A percentile compares a stretch with the other conserved stretches of the same genome.
Conservation (phyloP, 2,113 vertebrate species). For the Salvelinus alpinus region DNA sequence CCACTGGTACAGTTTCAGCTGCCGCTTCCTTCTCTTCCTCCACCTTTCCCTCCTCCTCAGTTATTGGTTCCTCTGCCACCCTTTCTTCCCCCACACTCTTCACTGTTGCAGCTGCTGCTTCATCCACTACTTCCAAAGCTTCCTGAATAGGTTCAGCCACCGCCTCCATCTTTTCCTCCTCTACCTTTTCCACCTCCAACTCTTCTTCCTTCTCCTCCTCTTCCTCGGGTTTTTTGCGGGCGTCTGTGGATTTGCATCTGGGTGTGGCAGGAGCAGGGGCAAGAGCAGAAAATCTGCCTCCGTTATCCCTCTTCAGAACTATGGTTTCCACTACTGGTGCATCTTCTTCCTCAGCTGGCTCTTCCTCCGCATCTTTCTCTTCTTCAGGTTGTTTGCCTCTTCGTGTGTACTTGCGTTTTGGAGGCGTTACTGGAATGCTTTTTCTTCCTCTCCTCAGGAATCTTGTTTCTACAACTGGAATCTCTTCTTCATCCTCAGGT, state of each 20-base stretch:
- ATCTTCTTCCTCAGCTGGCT: slow-evolving; percentile 34
- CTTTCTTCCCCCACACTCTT: neutral
- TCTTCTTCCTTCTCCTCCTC: neutral
- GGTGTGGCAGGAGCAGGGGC: neutral
- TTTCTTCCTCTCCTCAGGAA: neutral
- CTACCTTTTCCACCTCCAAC: neutral
- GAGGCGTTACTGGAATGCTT: neutral
- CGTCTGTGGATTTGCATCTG: neutral
- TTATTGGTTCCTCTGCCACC: slow-evolving; percentile 1
- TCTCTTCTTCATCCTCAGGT: neutral
- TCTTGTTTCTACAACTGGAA: neutral
- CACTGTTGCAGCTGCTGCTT: neutral
- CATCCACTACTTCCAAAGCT: no score
- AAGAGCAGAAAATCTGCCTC: neutral
- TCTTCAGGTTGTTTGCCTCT: neutral
- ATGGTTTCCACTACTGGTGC: slow-evolving; percentile 50
- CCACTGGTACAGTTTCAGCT: no score
- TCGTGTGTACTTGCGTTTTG: neutral
- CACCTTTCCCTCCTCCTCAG: slow-evolving; percentile 16
- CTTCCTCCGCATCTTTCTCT: neutral
- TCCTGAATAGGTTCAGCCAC: neutral
- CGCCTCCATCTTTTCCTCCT: neutral
- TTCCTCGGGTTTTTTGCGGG: neutral
- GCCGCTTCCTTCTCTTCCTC: neutral
- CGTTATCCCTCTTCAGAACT: slow-evolving; percentile 66